Conservation (phyloP, 1,140 invertebrate species). For the Ectropis grisescens region DNA sequence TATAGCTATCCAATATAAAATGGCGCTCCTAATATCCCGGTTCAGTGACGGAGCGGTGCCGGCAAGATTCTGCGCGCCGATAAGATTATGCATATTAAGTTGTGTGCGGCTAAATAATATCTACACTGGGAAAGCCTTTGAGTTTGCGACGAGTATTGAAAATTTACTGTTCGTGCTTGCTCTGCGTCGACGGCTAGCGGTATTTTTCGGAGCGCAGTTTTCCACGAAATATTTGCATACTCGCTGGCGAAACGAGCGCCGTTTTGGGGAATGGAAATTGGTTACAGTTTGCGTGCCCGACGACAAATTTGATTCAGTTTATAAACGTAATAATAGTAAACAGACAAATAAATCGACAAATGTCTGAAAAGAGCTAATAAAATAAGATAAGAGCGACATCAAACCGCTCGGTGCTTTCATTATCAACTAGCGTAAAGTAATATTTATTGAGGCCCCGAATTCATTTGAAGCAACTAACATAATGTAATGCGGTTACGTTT, state of each 20-base stretch:
- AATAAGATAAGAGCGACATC: constrained; percentile 15
- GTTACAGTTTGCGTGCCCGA: no score
- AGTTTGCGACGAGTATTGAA: constrained; percentile 22
- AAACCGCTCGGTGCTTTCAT: constrained; percentile 19
- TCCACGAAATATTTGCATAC: constrained; percentile 24
- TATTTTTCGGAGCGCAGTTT: constrained; percentile 10
- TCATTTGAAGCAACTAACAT: constrained; percentile 33
- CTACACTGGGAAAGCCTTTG: constrained; percentile 52
- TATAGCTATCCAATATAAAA: constrained; percentile 68
- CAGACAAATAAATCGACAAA: no score
- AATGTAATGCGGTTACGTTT: constrained; percentile 48
- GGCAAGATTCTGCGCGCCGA: constrained; percentile 58
- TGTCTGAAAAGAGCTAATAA: background rate
- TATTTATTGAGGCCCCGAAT: constrained; percentile 34
- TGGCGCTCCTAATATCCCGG: constrained; percentile 66
- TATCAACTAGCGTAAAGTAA: constrained; percentile 25
- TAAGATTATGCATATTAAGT: constrained; percentile 71
- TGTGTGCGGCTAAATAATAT: constrained; percentile 61
- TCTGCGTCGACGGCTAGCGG: constrained; percentile 20
- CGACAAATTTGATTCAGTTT: no score
- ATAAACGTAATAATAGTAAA: no score
- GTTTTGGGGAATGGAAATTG: no score
- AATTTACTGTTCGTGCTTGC: constrained; percentile 28
- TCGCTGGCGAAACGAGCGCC: no score
- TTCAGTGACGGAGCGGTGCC: constrained; percentile 55